These are phyloP conservation scores for Monochamus alternatus DNA, from an alignment of 2,888 invertebrate species.

Conservation along the genomic window DNA sequence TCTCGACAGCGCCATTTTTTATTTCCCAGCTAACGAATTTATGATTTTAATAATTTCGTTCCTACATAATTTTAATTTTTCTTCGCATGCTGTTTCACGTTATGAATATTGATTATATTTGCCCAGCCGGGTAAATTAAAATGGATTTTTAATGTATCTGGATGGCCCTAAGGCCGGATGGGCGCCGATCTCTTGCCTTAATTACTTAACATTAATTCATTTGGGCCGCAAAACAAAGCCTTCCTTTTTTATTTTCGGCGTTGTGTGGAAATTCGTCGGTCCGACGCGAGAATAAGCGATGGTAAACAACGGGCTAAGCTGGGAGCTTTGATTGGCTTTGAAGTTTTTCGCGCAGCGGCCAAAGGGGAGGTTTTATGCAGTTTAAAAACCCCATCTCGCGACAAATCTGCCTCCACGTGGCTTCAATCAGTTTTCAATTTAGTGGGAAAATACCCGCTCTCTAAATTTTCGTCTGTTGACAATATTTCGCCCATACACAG, in stretches of 20 bases:
- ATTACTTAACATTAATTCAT: not conserved
- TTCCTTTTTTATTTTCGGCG: not conserved
- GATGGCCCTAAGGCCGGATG: not conserved
- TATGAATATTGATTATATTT: slow-evolving; percentile 13
- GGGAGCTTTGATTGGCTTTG: too few species aligned
- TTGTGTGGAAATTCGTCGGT: too few species aligned
- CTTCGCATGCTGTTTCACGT: slow-evolving; percentile 27
- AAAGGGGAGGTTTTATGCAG: too few species aligned
- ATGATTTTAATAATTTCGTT: slow-evolving; percentile 48
- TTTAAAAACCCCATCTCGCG: too few species aligned
- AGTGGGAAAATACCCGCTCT: too few species aligned
- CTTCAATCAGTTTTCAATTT: too few species aligned
- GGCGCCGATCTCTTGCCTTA: not conserved
- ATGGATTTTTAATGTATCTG: slow-evolving; percentile 10
- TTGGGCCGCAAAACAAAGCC: not conserved
- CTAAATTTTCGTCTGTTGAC: too few species aligned
- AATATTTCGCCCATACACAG: too few species aligned
- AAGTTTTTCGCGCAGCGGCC: too few species aligned
- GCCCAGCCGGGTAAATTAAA: slow-evolving; percentile 3
- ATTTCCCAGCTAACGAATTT: slow-evolving; percentile 46
- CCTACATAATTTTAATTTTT: slow-evolving; percentile 46
- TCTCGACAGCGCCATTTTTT: slow-evolving; percentile 61
- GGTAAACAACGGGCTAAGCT: too few species aligned
- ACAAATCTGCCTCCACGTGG: too few species aligned
- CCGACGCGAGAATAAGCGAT: too few species aligned